Conservation (phyloP, 2,888 invertebrate genomes). For the Xestia sexstrigata region DNA sequence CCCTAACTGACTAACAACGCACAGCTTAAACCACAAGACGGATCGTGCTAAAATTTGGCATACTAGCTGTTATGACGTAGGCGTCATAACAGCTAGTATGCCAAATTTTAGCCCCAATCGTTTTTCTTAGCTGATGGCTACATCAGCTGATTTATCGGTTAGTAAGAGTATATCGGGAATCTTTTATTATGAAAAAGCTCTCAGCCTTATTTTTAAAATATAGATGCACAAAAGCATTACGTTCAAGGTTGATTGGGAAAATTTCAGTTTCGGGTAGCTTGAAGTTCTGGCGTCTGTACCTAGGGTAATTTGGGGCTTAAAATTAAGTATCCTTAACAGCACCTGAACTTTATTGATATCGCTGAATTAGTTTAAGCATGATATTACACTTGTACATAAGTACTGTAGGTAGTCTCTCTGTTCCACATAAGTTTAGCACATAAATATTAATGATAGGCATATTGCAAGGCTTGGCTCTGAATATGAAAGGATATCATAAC, state of each 20-base stretch:
- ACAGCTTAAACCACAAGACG: background rate
- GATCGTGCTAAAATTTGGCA: background rate
- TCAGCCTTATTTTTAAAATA: no score
- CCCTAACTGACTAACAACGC: background rate
- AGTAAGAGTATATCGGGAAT: no score
- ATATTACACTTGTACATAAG: no score
- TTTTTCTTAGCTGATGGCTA: no score
- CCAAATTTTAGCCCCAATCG: no score
- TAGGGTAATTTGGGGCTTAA: background rate
- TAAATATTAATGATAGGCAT: constrained; percentile 48
- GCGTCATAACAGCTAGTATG: no score
- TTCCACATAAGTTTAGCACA: constrained; percentile 5
- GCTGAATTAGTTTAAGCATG: background rate
- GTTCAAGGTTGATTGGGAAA: no score
- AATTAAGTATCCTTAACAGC: background rate
- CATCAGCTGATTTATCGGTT: no score
- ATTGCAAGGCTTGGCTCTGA: constrained; percentile 25
- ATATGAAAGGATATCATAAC: constrained; percentile 41
- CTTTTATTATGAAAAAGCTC: no score
- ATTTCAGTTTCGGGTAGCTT: no score
- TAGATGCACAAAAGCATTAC: no score
- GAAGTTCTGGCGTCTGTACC: background rate
- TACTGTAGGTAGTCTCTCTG: background rate
- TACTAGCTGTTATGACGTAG: background rate
- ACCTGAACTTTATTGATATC: background rate